Evolutionary conservation across 2,888 invertebrate genomes (phyloP).

Genomic region (Leptinotarsa rubiginosa): DNA sequence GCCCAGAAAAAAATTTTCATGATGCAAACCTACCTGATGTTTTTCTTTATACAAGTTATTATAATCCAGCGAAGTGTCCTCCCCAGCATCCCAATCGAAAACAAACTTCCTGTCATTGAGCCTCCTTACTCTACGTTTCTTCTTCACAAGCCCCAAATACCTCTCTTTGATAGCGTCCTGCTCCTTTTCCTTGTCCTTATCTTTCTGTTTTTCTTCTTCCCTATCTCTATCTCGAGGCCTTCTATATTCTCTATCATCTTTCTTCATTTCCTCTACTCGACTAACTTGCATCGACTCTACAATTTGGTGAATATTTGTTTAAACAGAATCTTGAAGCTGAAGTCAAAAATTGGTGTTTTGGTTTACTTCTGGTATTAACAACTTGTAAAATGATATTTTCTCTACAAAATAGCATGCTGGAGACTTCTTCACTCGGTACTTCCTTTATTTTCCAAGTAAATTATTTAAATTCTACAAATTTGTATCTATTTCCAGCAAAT

Average conservation of each 20-base stretch:
- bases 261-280: slow-evolving; percentile 59
- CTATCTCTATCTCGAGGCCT: slow-evolving; percentile 67
- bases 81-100: slow-evolving; percentile 99
- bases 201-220: slow-evolving; percentile 71
- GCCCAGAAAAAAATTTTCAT: no score
- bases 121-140: slow-evolving; percentile 90
- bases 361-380: no score
- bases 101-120: slow-evolving; percentile 99
- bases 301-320: no score
- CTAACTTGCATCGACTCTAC: slow-evolving; percentile 56
- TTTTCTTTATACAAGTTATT: slow-evolving; percentile 96
- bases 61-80: slow-evolving; percentile 98
- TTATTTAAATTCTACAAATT: no score
- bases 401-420: no score
- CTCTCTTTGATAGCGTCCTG: slow-evolving; percentile 95
- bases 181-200: slow-evolving; percentile 92
- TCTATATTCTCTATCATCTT: slow-evolving; percentile 61
- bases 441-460: no score
- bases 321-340: no score
- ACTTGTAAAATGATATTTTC: no score
- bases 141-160: slow-evolving; percentile 93
- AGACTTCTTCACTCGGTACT: no score
- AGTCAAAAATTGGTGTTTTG: no score
- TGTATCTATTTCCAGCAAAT: no score
- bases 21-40: slow-evolving; percentile 74